These are phyloP conservation scores for Poeciliopsis infans DNA, from an alignment of 2,797 vertebrate genomes.

Conservation along the genomic window DNA sequence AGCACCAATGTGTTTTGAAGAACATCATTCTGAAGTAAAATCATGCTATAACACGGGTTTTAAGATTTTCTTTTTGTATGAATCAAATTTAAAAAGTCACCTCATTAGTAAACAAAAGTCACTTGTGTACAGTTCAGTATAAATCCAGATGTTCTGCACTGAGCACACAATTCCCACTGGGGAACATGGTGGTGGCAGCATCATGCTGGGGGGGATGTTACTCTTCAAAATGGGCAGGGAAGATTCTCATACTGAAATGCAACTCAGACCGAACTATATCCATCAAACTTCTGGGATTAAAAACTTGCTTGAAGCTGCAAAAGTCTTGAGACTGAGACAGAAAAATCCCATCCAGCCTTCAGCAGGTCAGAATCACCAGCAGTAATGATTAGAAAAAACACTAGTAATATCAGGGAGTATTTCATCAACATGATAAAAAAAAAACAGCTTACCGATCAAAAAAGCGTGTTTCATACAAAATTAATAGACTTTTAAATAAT, in stretches of 20 bases:
- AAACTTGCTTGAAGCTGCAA: neutral
- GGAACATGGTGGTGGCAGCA: neutral
- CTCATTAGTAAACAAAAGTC: neutral
- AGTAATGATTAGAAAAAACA: neutral
- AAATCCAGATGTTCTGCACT: neutral
- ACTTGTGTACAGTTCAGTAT: neutral
- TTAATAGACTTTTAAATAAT: neutral
- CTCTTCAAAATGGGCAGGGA: neutral
- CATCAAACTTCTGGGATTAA: neutral
- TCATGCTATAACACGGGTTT: neutral
- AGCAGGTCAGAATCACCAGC: neutral
- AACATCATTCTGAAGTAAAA: neutral
- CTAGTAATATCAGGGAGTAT: neutral
- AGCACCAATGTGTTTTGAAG: neutral
- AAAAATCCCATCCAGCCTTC: neutral
- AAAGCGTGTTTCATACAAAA: neutral
- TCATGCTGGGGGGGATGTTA: neutral
- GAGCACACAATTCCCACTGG: neutral
- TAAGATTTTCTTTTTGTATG: neutral
- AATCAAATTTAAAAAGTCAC: neutral
- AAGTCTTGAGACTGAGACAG: neutral
- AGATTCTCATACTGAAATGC: neutral
- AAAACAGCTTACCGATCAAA: neutral
- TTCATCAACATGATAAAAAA: neutral
- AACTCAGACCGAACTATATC: neutral